A percentile compares a stretch with the other conserved stretches of the same genome.
These are phyloP conservation scores for Microplitis deprimator DNA, from an alignment of 2,888 invertebrate species.

Conservation along the genomic window DNA sequence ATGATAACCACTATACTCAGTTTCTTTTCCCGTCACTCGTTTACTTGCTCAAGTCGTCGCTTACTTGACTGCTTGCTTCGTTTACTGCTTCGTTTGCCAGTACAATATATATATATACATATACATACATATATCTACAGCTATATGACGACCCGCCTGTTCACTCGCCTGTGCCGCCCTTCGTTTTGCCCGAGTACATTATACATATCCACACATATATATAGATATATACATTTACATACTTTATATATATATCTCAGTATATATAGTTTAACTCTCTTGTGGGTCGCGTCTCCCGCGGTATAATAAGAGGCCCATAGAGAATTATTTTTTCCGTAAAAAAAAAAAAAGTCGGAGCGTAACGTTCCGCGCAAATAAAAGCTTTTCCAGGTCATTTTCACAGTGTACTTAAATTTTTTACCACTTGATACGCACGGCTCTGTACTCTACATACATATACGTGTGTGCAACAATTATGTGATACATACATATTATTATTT, in stretches of 20 bases:
- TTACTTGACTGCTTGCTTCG: conserved; percentile 19
- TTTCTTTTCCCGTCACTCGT: conserved; percentile 11
- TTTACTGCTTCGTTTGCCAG: neutral
- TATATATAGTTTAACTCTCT: neutral
- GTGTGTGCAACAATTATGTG: neutral
- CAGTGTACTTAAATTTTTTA: neutral
- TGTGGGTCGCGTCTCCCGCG: neutral
- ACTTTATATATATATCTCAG: conserved; percentile 11
- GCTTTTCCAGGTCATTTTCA: neutral
- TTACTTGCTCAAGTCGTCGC: neutral
- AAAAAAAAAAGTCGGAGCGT: neutral
- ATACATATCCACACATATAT: neutral
- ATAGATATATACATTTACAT: neutral
- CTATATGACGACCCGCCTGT: conserved; percentile 12
- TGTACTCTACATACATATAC: neutral
- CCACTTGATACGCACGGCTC: neutral
- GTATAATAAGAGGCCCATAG: neutral
- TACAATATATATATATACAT: neutral
- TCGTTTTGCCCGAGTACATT: conserved; percentile 29
- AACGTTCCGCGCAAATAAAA: neutral
- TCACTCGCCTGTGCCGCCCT: conserved; percentile 29
- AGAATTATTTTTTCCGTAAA: neutral
- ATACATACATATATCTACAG: neutral
- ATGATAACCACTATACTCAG: conserved; percentile 1
- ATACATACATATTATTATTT: neutral